These are phyloP conservation scores for Coelopa pilipes DNA, from an alignment of 2,888 invertebrate species.

Conservation along the genomic window DNA sequence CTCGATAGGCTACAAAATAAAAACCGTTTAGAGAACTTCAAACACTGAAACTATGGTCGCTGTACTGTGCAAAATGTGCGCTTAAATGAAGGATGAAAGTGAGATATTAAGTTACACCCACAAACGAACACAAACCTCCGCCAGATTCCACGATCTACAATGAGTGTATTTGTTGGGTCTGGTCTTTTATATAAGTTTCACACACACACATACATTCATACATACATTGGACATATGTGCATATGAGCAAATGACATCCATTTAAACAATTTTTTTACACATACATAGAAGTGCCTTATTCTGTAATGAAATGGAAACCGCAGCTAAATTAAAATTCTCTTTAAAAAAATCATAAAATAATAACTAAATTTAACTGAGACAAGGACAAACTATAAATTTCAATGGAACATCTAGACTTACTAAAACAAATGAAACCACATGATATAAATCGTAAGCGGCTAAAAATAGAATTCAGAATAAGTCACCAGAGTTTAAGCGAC, in stretches of 20 bases:
- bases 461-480: slow-evolving; percentile 43
- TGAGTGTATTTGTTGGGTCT: too few relatives aligned
- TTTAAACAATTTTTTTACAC: background rate
- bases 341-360: background rate
- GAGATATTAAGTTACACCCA: too few relatives aligned
- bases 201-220: slow-evolving; percentile 20
- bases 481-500: slow-evolving; percentile 31
- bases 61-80: too few relatives aligned
- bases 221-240: too few relatives aligned
- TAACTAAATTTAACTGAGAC: background rate
- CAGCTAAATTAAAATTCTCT: slow-evolving; percentile 35
- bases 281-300: slow-evolving; percentile 44
- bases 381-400: background rate
- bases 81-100: too few relatives aligned
- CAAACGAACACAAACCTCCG: too few relatives aligned
- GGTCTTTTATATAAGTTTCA: background rate
- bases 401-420: background rate
- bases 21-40: too few relatives aligned
- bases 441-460: slow-evolving; percentile 33
- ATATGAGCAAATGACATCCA: too few relatives aligned
- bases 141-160: too few relatives aligned
- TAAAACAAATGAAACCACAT: slow-evolving; percentile 23
- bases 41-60: too few relatives aligned
- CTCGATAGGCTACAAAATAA: too few relatives aligned
- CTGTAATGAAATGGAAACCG: slow-evolving; percentile 44